A percentile compares a stretch with the other conserved stretches of the same genome.
phyloP scores from a whole-genome alignment of 2,113 vertebrate genomes.

The Microcebus griseorufus region DNA sequence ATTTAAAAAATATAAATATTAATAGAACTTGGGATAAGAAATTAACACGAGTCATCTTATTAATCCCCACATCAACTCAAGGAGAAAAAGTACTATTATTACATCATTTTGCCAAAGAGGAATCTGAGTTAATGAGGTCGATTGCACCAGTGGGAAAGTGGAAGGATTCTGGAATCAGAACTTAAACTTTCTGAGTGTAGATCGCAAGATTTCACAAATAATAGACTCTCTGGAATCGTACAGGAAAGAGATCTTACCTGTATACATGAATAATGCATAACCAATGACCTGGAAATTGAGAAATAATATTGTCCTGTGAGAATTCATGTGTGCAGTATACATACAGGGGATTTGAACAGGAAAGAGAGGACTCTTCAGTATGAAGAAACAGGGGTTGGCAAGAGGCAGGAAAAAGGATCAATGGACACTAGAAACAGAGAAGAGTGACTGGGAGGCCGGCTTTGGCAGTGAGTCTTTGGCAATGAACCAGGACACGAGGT shows the following conservation, averaged over 20 bases:
- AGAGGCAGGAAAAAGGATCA: background rate
- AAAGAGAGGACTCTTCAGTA: background rate
- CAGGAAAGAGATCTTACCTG: background rate
- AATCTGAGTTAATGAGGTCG: background rate
- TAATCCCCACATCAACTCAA: background rate
- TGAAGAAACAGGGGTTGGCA: background rate
- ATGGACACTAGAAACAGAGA: background rate
- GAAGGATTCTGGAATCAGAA: background rate
- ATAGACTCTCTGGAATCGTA: background rate
- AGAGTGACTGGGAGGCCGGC: background rate
- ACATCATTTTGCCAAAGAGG: background rate
- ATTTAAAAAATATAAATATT: background rate
- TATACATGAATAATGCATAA: background rate
- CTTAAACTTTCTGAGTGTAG: background rate
- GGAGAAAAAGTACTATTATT: background rate
- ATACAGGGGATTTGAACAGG: accelerated
- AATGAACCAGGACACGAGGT: background rate
- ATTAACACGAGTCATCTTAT: background rate
- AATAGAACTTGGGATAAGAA: background rate
- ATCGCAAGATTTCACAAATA: background rate
- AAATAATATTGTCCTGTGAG: background rate
- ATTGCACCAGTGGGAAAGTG: background rate
- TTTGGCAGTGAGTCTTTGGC: background rate
- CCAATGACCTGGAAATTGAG: background rate
- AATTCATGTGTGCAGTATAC: no score